Evolutionary conservation across 1,140 invertebrate species (phyloP).

Genomic region (Philopotamus ludificatus): DNA sequence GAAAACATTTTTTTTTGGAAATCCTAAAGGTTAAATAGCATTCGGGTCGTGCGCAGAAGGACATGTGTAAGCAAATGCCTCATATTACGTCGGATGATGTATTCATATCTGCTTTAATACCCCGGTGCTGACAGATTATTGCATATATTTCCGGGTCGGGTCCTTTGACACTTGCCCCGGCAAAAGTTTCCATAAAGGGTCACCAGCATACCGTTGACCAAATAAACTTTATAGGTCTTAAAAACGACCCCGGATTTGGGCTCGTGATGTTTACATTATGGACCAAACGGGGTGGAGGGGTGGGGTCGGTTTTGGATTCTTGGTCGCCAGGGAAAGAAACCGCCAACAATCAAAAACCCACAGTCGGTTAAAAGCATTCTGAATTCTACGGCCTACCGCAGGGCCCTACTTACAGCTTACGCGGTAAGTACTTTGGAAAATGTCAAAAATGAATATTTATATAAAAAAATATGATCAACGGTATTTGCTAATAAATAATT

Average conservation of each 20-base stretch:
- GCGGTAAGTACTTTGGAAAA: too few relatives aligned
- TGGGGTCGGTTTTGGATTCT: neutral
- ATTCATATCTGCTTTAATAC: neutral
- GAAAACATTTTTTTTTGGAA: constrained; percentile 3
- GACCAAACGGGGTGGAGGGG: neutral
- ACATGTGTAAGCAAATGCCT: too few relatives aligned
- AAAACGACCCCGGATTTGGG: neutral
- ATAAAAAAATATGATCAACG: too few relatives aligned
- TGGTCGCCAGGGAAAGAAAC: neutral
- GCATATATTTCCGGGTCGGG: neutral
- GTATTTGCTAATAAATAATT: too few relatives aligned
- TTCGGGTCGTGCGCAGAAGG: too few relatives aligned
- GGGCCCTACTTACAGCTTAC: too few relatives aligned
- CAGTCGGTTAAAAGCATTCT: neutral
- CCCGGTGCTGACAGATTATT: neutral
- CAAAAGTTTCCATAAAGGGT: neutral
- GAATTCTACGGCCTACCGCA: neutral
- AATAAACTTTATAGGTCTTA: constrained; percentile 4
- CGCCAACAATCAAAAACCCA: constrained; percentile 1
- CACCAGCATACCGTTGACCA: constrained; percentile 3
- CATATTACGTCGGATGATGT: too few relatives aligned
- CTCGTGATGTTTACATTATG: constrained; percentile 9
- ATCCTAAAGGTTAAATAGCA: too few relatives aligned
- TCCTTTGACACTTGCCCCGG: neutral
- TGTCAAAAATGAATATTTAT: too few relatives aligned